These are phyloP conservation scores for Harpagifer antarcticus DNA, from an alignment of 2,797 vertebrate genomes.

Conservation along the genomic window DNA sequence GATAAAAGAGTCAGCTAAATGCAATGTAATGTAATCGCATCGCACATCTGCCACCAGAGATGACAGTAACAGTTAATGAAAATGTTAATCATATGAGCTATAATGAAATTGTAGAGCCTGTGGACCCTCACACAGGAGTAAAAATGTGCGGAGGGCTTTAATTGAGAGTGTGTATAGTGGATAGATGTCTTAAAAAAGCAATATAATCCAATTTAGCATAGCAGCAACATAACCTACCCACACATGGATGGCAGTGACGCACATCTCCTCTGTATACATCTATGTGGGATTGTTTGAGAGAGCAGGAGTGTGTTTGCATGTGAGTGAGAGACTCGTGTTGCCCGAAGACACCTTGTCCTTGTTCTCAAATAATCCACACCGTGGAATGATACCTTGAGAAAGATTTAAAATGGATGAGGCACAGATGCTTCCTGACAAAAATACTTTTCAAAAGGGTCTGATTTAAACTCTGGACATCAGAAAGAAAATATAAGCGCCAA, in stretches of 20 bases:
- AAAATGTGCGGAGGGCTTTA: conserved; percentile 38
- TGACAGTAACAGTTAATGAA: conserved; percentile 31
- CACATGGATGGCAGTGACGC: conserved; percentile 54
- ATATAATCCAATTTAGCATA: conserved; percentile 65
- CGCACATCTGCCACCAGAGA: conserved; percentile 46
- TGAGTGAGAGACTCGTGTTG: background rate
- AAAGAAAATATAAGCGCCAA: background rate
- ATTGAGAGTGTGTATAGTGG: conserved; percentile 30
- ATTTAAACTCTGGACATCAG: background rate
- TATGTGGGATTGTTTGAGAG: conserved; percentile 42
- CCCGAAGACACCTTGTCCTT: conserved; percentile 12
- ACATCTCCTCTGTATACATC: conserved; percentile 29
- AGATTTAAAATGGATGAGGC: conserved; percentile 14
- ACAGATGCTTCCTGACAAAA: background rate
- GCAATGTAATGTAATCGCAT: conserved; percentile 38
- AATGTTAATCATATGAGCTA: conserved; percentile 50
- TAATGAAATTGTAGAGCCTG: conserved; percentile 43
- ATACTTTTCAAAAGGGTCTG: background rate
- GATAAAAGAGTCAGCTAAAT: no score
- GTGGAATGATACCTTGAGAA: conserved; percentile 21
- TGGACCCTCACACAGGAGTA: conserved; percentile 27
- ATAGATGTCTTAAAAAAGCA: conserved; percentile 35
- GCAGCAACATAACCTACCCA: conserved; percentile 57
- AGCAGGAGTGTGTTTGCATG: conserved; percentile 8
- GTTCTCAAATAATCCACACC: conserved; percentile 37